phyloP scores from a whole-genome alignment of 2,888 invertebrate species.

The Aspidiotus rigidus region DNA sequence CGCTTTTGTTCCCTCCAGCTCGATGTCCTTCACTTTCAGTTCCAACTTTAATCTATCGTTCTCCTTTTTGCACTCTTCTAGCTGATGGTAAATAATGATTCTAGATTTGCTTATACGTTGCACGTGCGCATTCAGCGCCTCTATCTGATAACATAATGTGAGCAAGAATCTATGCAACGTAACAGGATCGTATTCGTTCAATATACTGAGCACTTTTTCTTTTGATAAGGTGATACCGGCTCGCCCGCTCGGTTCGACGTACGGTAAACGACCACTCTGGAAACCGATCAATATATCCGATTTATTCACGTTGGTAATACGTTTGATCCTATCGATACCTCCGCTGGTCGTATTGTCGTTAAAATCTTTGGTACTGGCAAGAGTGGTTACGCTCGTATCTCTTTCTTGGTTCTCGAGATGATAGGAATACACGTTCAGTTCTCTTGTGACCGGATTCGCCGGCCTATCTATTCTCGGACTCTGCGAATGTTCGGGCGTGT shows the following conservation, averaged over 20 bases:
- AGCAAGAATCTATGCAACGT: constrained; percentile 76
- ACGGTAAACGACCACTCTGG: constrained; percentile 24
- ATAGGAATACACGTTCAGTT: constrained; percentile 28
- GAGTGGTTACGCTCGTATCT: constrained; percentile 4
- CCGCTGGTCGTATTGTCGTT: background rate
- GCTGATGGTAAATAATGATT: constrained; percentile 54
- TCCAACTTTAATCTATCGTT: constrained; percentile 75
- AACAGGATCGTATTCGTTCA: constrained; percentile 68
- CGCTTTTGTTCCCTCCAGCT: constrained; percentile 71
- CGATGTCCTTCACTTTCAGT: constrained; percentile 74
- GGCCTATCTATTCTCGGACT: constrained; percentile 30
- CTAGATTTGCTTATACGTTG: constrained; percentile 60
- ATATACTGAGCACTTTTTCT: constrained; percentile 70
- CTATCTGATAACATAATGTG: constrained; percentile 62
- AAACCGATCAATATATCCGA: constrained; percentile 26
- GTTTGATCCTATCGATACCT: constrained; percentile 6
- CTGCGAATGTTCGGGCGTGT: background rate
- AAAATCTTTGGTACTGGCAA: background rate
- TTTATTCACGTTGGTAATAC: constrained; percentile 12
- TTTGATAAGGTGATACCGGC: constrained; percentile 56
- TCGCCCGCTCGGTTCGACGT: constrained; percentile 2
- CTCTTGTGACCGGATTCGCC: constrained; percentile 35
- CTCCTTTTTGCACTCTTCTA: constrained; percentile 66
- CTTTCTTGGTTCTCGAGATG: constrained; percentile 11
- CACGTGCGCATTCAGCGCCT: constrained; percentile 65